These are phyloP conservation scores for Platichthys flesus DNA, from an alignment of 2,113 vertebrate genomes.

Conservation along the genomic window DNA sequence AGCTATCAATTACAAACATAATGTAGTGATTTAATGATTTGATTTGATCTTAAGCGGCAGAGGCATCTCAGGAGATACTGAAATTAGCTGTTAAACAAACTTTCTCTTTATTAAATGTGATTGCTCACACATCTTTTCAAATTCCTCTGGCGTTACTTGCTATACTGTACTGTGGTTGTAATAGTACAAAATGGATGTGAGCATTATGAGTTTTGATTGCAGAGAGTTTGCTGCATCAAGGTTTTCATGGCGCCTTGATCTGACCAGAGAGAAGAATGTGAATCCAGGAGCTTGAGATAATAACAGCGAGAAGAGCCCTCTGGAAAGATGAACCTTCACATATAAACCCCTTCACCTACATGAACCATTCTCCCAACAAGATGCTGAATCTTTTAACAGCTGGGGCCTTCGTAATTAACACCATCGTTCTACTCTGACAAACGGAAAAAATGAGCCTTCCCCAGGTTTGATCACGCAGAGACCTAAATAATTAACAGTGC, in stretches of 20 bases:
- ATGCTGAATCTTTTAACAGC: slow-evolving; percentile 31
- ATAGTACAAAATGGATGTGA: slow-evolving; percentile 8
- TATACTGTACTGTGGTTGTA: neutral
- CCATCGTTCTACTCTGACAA: slow-evolving; percentile 12
- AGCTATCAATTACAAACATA: too few relatives aligned
- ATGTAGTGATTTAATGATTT: too few relatives aligned
- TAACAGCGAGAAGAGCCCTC: slow-evolving; percentile 17
- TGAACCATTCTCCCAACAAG: slow-evolving; percentile 13
- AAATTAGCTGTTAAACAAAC: too few relatives aligned
- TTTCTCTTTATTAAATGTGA: too few relatives aligned
- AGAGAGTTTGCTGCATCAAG: neutral
- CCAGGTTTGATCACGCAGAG: neutral
- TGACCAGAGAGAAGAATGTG: slow-evolving; percentile 4
- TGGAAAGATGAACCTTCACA: slow-evolving; percentile 19
- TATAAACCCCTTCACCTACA: slow-evolving; percentile 38
- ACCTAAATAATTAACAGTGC: slow-evolving; percentile 18
- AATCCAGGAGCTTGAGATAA: slow-evolving; percentile 26
- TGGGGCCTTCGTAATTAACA: slow-evolving; percentile 10
- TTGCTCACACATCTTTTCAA: too few relatives aligned
- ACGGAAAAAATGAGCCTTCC: neutral
- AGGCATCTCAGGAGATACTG: too few relatives aligned
- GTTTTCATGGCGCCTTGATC: slow-evolving; percentile 32
- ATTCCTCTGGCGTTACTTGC: too few relatives aligned
- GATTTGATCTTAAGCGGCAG: too few relatives aligned
- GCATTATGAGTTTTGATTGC: slow-evolving; percentile 28